phyloP scores from a whole-genome alignment of 1,140 invertebrate species.

The Scaptomyza hsui region DNA sequence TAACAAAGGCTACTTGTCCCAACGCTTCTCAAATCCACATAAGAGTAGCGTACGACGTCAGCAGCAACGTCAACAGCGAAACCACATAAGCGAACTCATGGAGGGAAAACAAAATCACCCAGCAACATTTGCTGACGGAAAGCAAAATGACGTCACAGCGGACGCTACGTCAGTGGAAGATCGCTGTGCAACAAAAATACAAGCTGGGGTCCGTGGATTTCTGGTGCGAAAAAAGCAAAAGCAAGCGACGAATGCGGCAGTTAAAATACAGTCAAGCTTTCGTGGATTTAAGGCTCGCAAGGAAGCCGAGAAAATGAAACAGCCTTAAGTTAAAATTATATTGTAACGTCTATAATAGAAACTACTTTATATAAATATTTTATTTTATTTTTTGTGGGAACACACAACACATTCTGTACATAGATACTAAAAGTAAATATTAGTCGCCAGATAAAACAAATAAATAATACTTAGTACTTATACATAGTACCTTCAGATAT shows the following conservation, averaged over 20 bases:
- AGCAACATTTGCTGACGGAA: slow-evolving; percentile 18
- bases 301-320: slow-evolving; percentile 76
- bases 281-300: slow-evolving; percentile 86
- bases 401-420: slow-evolving; percentile 45
- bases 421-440: slow-evolving; percentile 36
- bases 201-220: slow-evolving; percentile 90
- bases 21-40: slow-evolving; percentile 32
- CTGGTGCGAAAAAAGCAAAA: slow-evolving; percentile 87
- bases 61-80: slow-evolving; percentile 50
- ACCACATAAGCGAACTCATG: slow-evolving; percentile 40
- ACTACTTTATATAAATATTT: slow-evolving; percentile 35
- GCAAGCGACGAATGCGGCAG: slow-evolving; percentile 85
- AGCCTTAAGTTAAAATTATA: slow-evolving; percentile 30
- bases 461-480: slow-evolving; percentile 22
- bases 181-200: slow-evolving; percentile 90
- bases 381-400: slow-evolving; percentile 21
- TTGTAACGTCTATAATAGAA: slow-evolving; percentile 15
- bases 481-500: background rate
- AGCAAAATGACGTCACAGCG: background rate
- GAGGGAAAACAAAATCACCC: slow-evolving; percentile 41
- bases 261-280: slow-evolving; percentile 87
- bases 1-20: slow-evolving; percentile 10
- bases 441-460: slow-evolving; percentile 43
- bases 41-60: slow-evolving; percentile 32
- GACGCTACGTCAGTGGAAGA: slow-evolving; percentile 84